Percentiles rank a stretch among this genome's conserved stretches.
These are phyloP conservation scores for Petromus typicus DNA, from an alignment of 2,113 vertebrate species.

Conservation along the genomic window DNA sequence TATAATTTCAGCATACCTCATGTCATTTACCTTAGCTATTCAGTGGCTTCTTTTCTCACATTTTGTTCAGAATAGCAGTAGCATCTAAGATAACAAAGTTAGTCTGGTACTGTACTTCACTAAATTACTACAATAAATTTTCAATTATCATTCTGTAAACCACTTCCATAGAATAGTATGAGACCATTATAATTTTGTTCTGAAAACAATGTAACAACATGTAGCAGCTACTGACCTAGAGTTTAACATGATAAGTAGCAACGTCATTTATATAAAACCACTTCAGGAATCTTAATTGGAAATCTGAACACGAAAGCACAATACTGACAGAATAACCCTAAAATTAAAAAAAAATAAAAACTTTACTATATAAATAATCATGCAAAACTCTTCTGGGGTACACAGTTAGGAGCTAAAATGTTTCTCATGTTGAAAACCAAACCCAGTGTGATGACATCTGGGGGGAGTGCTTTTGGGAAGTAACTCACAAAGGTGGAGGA, in stretches of 20 bases:
- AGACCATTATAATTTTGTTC: background rate
- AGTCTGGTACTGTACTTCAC: background rate
- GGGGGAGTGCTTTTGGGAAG: background rate
- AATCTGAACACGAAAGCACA: conserved; percentile 13
- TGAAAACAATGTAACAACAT: conserved; percentile 32
- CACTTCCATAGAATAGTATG: conserved; percentile 30
- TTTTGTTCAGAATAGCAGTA: conserved; percentile 38
- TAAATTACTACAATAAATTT: conserved; percentile 45
- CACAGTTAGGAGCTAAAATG: background rate
- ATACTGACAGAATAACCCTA: conserved; percentile 20
- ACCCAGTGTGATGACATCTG: background rate
- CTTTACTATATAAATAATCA: conserved; percentile 2
- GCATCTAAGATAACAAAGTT: conserved; percentile 5
- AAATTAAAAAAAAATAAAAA: background rate
- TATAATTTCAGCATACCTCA: background rate
- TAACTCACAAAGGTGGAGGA: background rate
- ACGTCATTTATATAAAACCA: background rate
- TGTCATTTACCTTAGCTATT: conserved; percentile 29
- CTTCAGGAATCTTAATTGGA: conserved; percentile 47
- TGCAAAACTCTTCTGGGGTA: background rate
- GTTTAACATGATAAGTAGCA: conserved; percentile 12
- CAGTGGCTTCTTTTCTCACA: conserved; percentile 15
- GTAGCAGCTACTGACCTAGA: background rate
- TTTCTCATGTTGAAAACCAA: background rate
- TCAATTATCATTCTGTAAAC: conserved; percentile 40